Evolutionary conservation across 2,888 invertebrate genomes (phyloP).

Genomic region (Ischnura elegans): DNA sequence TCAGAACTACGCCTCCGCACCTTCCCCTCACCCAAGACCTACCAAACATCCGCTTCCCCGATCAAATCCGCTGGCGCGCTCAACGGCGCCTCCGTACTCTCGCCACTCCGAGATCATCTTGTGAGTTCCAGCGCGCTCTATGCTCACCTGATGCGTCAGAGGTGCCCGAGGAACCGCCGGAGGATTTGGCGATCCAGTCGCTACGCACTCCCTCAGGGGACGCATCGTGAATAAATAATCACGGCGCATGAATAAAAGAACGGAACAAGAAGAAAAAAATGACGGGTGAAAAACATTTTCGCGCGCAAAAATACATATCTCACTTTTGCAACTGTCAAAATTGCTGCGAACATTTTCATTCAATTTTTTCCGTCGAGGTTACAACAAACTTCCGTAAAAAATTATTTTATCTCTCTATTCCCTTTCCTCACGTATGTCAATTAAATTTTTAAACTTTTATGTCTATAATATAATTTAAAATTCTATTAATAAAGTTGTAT

Average conservation of each 20-base stretch:
- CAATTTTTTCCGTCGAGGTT: no score
- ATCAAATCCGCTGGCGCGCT: not conserved
- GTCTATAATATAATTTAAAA: no score
- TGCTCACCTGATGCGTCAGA: no score
- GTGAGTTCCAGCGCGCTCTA: no score
- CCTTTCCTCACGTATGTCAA: no score
- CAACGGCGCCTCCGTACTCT: no score
- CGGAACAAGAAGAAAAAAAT: not conserved
- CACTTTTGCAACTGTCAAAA: not conserved
- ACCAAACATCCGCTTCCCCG: not conserved
- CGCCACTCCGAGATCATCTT: no score
- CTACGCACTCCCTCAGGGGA: not conserved
- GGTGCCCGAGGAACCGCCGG: not conserved
- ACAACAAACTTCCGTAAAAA: no score
- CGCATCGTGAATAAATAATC: constrained; percentile 4
- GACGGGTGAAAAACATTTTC: not conserved
- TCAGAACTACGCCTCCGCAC: not conserved
- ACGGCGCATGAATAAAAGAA: not conserved
- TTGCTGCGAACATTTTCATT: no score
- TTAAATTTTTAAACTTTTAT: no score
- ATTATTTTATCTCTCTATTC: no score
- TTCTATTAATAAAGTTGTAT: no score
- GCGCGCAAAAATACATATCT: not conserved
- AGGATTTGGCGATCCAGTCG: not conserved
- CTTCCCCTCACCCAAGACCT: not conserved